Conservation (phyloP, 2,888 invertebrate genomes). For the Megastigmus dorsalis region DNA sequence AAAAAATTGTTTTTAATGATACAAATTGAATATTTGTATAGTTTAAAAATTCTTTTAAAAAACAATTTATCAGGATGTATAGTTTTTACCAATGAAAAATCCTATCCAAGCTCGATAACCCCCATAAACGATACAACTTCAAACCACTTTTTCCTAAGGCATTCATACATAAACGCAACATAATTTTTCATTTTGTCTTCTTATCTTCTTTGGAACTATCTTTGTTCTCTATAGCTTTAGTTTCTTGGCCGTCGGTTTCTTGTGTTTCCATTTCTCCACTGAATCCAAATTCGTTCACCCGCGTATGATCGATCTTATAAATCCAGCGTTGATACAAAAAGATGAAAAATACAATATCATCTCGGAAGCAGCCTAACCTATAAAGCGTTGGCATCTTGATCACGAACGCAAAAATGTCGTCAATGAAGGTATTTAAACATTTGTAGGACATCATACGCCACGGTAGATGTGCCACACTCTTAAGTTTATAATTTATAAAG, state of each 20-base stretch:
- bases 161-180: constrained; percentile 7
- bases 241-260: constrained; percentile 57
- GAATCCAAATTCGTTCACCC: constrained; percentile 99
- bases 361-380: constrained; percentile 97
- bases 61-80: neutral
- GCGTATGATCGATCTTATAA: constrained; percentile 95
- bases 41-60: neutral
- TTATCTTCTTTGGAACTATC: constrained; percentile 49
- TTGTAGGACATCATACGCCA: constrained; percentile 99
- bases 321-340: constrained; percentile 99
- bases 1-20: too few relatives aligned
- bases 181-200: constrained; percentile 43
- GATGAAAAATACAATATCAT: constrained; percentile 99
- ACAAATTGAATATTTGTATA: too few relatives aligned
- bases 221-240: constrained; percentile 52
- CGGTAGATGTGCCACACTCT: constrained; percentile 98
- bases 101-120: constrained; percentile 9
- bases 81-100: constrained; percentile 28
- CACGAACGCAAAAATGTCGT: constrained; percentile 99
- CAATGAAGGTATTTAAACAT: constrained; percentile 99
- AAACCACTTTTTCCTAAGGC: neutral
- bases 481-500: constrained; percentile 99
- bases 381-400: constrained; percentile 99
- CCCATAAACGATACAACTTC: constrained; percentile 5
- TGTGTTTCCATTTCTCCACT: constrained; percentile 91